Evolutionary conservation across 2,113 vertebrate genomes (phyloP), one percentile per base, ranked within the genome.

Genomic region (Laticauda colubrina): DNA sequence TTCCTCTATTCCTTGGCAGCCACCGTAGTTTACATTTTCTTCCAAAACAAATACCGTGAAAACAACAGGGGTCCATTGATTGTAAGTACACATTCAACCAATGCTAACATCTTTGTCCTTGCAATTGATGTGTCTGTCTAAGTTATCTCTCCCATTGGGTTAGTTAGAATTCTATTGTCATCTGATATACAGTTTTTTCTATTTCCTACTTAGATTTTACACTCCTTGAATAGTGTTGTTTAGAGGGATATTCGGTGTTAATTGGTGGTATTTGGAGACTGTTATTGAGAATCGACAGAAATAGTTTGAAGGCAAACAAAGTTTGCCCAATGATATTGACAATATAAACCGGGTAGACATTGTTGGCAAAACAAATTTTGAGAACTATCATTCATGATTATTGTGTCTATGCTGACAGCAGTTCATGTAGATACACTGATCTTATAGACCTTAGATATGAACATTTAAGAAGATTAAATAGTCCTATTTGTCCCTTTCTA

Each of bases 1-100:
- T 99, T 99, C 96, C 98, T 99, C 92, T 99, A 99, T 96, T 99
- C 99, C 0, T 97, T 99, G 96, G 96, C 98, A 12, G 99, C 99
- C 95, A 99, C 99, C 0, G 97, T 99, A 18, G 98, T 99, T 94
- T 99, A 99, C 96, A 98, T 99, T 95, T 99, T 99, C 97, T 99
- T 98, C 96, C 98, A 99, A 97, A 99, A 99, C 96, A 99, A 99
- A 95, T 99, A 99, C 95, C 98, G 97, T 9, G 99, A 99, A 95
- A 99, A 99, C 98, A 99, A 98, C 97, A 97, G 98, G 12, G 99
- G 98, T 0, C 99, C 99, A 3, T 97, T 99, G 87, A 98, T 99
- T 95, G 99, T 99, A 98, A 99, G 99, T 98, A 86, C 87, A 85
- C 1, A 0, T 89, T 69, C 81, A 39, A 2, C 26, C 14, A 45